A percentile compares a stretch with the other conserved stretches of the same genome.
Conservation (phyloP, 2,888 invertebrate species). For the Chrysolina haemoptera region DNA sequence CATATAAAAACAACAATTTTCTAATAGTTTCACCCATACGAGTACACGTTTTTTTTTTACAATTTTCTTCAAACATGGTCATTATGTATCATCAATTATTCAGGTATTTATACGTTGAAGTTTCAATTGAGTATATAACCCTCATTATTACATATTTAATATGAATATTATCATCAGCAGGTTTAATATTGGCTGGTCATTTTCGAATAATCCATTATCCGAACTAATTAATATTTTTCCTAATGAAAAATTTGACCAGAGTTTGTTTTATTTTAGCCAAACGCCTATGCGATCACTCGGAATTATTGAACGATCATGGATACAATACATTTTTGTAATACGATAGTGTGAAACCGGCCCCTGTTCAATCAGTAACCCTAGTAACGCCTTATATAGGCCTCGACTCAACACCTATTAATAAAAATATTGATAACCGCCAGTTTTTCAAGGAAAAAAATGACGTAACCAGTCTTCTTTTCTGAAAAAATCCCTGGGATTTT, state of each 20-base stretch:
- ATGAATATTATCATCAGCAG: no score
- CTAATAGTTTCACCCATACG: neutral
- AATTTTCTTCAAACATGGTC: neutral
- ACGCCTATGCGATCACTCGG: neutral
- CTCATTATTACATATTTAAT: neutral
- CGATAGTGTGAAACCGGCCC: neutral
- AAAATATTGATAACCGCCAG: neutral
- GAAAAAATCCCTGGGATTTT: no score
- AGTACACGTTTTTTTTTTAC: neutral
- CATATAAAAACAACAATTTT: neutral
- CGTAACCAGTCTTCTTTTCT: neutral
- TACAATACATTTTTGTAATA: neutral
- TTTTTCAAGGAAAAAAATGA: neutral
- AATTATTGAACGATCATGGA: neutral
- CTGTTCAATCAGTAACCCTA: neutral
- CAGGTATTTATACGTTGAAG: neutral
- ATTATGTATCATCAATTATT: neutral
- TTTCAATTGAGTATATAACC: neutral
- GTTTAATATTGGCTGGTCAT: no score
- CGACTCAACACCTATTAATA: neutral
- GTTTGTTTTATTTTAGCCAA: neutral
- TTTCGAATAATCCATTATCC: no score
- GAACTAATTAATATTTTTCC: no score
- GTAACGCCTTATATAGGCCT: neutral
- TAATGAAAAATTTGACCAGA: neutral